Percentiles rank a stretch among this genome's conserved stretches.
phyloP scores from a whole-genome alignment of 2,113 vertebrate species.

The Sebastes fasciatus region DNA sequence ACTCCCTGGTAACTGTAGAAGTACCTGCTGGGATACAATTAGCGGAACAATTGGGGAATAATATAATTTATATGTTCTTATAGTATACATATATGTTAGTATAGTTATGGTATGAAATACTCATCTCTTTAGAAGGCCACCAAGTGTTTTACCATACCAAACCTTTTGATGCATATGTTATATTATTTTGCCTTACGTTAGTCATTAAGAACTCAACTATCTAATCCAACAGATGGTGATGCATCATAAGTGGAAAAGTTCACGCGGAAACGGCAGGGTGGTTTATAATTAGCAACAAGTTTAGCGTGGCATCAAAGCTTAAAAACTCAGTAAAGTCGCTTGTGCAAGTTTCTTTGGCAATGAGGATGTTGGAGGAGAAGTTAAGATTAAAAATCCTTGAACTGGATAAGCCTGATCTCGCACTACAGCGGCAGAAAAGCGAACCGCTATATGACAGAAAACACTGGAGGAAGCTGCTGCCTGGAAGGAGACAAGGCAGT shows the following conservation, averaged over 20 bases:
- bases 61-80: too few relatives aligned
- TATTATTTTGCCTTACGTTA: not conserved
- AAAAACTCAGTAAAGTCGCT: constrained; percentile 10
- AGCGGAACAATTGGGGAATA: too few relatives aligned
- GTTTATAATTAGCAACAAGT: not conserved
- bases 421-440: constrained; percentile 14
- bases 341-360: not conserved
- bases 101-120: too few relatives aligned
- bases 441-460: constrained; percentile 38
- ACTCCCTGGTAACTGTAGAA: too few relatives aligned
- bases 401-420: constrained; percentile 44
- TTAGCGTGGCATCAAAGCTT: constrained; percentile 13
- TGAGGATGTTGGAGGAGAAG: constrained; percentile 24
- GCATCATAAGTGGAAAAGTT: not conserved
- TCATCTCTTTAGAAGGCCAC: too few relatives aligned
- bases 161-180: not conserved
- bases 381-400: constrained; percentile 37
- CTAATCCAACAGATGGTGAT: constrained; percentile 10
- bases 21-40: too few relatives aligned
- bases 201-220: not conserved
- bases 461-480: constrained; percentile 36
- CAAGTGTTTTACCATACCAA: too few relatives aligned
- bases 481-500: constrained; percentile 35
- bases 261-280: too few relatives aligned
- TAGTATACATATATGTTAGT: too few relatives aligned